Conservation (phyloP, 2,888 invertebrate genomes). For the Epirrhoe alternata region DNA sequence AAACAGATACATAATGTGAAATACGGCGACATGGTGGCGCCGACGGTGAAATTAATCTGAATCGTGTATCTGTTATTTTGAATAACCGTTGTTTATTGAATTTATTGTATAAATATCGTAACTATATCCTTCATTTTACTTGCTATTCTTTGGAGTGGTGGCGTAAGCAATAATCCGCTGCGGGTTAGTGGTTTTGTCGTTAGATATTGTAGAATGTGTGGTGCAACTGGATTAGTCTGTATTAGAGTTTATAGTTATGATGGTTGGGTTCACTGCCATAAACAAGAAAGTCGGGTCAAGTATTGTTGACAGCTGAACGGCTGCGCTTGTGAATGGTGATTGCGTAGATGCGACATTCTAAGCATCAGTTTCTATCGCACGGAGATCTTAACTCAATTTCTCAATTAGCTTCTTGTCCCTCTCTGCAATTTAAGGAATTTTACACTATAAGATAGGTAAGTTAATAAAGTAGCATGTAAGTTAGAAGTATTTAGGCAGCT, state of each 20-base stretch:
- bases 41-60: constrained; percentile 65
- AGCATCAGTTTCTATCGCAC: constrained; percentile 25
- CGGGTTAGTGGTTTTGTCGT: constrained; percentile 43
- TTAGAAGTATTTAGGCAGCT: too few relatives aligned
- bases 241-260: constrained; percentile 42
- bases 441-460: not conserved
- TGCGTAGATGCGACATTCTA: constrained; percentile 24
- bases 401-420: constrained; percentile 18
- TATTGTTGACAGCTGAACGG: constrained; percentile 30
- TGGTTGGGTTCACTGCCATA: constrained; percentile 19
- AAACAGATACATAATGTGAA: constrained; percentile 72
- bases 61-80: constrained; percentile 64
- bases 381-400: constrained; percentile 19
- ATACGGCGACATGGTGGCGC: constrained; percentile 69
- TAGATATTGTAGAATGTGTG: constrained; percentile 36
- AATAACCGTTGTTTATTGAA: constrained; percentile 60
- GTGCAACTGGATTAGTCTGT: constrained; percentile 23
- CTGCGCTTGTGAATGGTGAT: constrained; percentile 23
- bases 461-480: too few relatives aligned
- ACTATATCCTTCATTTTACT: constrained; percentile 36
- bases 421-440: constrained; percentile 6
- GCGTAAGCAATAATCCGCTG: constrained; percentile 42
- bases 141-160: constrained; percentile 48
- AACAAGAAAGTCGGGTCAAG: constrained; percentile 22
- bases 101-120: constrained; percentile 53